These are phyloP conservation scores for Scatophagus argus DNA, from an alignment of 2,113 vertebrate genomes.

Conservation along the genomic window DNA sequence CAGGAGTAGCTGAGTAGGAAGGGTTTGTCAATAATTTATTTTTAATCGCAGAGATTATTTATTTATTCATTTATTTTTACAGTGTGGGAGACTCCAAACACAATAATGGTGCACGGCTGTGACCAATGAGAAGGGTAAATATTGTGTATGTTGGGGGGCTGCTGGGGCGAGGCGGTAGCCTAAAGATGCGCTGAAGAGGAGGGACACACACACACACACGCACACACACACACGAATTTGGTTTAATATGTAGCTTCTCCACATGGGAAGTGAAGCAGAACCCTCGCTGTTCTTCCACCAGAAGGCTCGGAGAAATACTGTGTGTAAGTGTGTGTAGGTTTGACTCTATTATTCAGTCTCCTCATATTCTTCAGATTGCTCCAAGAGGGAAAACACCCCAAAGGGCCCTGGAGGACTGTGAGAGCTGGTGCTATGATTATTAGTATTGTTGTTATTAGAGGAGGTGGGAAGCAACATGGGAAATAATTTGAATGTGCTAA, in stretches of 20 bases:
- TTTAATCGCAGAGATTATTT: slow-evolving; percentile 40
- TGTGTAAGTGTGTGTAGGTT: slow-evolving; percentile 30
- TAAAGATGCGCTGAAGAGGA: slow-evolving; percentile 69
- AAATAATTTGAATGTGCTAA: slow-evolving; percentile 32
- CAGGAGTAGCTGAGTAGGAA: background rate
- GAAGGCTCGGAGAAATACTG: slow-evolving; percentile 44
- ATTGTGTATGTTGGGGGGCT: slow-evolving; percentile 73
- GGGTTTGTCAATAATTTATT: slow-evolving; percentile 54
- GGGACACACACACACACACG: slow-evolving; percentile 24
- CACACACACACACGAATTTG: slow-evolving; percentile 55
- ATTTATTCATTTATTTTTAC: slow-evolving; percentile 26
- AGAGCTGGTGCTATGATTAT: slow-evolving; percentile 26
- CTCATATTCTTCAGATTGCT: slow-evolving; percentile 77
- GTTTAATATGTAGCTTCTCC: slow-evolving; percentile 83
- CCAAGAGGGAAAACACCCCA: slow-evolving; percentile 55
- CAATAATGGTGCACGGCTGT: slow-evolving; percentile 59
- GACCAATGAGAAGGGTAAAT: slow-evolving; percentile 71
- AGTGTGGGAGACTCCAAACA: slow-evolving; percentile 47
- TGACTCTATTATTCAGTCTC: slow-evolving; percentile 78
- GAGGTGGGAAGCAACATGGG: slow-evolving; percentile 10
- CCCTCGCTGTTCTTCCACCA: slow-evolving; percentile 68
- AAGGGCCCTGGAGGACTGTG: slow-evolving; percentile 35
- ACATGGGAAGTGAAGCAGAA: slow-evolving; percentile 82
- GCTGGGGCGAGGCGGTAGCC: slow-evolving; percentile 74
- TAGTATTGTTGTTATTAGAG: slow-evolving; percentile 58